Evolutionary conservation across 2,888 invertebrate genomes (phyloP).

Genomic region (Muscina levida): DNA sequence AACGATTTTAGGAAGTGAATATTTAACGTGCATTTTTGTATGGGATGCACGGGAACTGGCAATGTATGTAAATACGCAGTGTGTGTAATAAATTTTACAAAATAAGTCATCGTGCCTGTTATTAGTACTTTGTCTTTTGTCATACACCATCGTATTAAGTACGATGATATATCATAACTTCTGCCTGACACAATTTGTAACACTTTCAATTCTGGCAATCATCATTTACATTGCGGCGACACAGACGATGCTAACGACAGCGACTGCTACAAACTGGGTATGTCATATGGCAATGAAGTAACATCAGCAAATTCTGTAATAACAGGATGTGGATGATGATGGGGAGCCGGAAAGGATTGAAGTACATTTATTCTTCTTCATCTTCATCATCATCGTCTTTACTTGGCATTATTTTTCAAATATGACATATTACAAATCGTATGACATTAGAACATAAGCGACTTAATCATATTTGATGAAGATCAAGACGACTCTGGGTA

Average conservation of each 20-base stretch:
- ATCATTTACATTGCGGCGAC: slow-evolving; percentile 43
- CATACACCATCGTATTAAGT: slow-evolving; percentile 39
- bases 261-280: background rate
- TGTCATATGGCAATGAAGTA: slow-evolving; percentile 2
- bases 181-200: slow-evolving; percentile 37
- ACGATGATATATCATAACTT: slow-evolving; percentile 52
- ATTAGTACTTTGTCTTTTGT: slow-evolving; percentile 19
- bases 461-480: slow-evolving; percentile 65
- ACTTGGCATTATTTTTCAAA: slow-evolving; percentile 61
- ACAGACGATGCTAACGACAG: slow-evolving; percentile 3
- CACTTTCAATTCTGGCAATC: slow-evolving; percentile 60
- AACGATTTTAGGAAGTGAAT: too few relatives aligned
- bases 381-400: slow-evolving; percentile 8
- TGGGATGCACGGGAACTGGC: too few relatives aligned
- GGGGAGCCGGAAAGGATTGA: background rate
- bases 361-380: slow-evolving; percentile 31
- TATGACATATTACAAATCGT: slow-evolving; percentile 63
- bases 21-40: too few relatives aligned
- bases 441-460: slow-evolving; percentile 62
- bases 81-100: too few relatives aligned
- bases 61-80: too few relatives aligned
- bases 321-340: background rate
- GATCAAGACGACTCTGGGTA: slow-evolving; percentile 38
- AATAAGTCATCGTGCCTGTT: too few relatives aligned
- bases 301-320: slow-evolving; percentile 17